phyloP scores from a whole-genome alignment of 2,113 vertebrate genomes.

The Lepisosteus oculatus region DNA sequence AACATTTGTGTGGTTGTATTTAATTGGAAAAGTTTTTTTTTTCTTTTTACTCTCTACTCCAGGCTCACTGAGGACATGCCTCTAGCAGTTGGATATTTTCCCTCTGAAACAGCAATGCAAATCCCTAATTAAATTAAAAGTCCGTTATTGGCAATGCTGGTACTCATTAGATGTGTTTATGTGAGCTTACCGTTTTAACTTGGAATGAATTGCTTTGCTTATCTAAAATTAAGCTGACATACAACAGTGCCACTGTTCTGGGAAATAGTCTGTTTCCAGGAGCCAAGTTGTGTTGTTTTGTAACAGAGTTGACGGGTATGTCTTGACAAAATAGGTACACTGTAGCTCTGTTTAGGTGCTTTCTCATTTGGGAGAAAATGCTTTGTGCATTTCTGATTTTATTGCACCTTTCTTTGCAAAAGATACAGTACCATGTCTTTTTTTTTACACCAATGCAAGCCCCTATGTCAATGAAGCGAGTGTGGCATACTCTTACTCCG shows the following conservation, averaged over 20 bases:
- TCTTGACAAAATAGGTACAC: too few relatives aligned
- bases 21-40: not conserved
- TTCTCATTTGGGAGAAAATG: not conserved
- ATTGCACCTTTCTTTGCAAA: too few relatives aligned
- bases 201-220: not conserved
- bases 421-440: too few relatives aligned
- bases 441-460: too few relatives aligned
- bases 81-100: conserved; percentile 3
- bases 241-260: not conserved
- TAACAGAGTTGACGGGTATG: not conserved
- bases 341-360: not conserved
- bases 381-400: too few relatives aligned
- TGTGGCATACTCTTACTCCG: too few relatives aligned
- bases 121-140: conserved; percentile 19
- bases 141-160: conserved; percentile 16
- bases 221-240: not conserved
- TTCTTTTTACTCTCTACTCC: not conserved
- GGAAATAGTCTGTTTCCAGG: not conserved
- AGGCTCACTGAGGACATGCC: not conserved
- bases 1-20: too few relatives aligned
- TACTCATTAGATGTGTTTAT: conserved; percentile 10
- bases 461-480: too few relatives aligned
- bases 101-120: conserved; percentile 5
- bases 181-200: conserved; percentile 7
- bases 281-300: not conserved